Evolutionary conservation across 1,140 invertebrate species (phyloP), one percentile per base, ranked within the genome.

Genomic region (Cylas formicarius): DNA sequence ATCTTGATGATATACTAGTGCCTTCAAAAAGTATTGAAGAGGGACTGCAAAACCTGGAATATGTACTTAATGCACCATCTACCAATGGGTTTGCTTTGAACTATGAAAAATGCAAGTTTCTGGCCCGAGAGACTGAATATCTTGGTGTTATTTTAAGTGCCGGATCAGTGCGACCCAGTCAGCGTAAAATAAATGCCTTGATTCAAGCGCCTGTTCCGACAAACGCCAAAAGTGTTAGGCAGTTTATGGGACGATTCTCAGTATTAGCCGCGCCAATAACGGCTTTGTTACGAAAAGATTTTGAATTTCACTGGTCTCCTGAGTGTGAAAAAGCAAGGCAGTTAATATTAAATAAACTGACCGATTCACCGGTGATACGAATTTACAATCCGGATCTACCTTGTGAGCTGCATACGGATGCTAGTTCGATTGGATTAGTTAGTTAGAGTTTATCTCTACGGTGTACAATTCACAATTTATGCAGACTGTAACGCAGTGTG

Each of bases 401-500:
- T 7, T 9, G 7, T 23, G 19, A 14, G 18, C 9, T 38, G 27
- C 20, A 38, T 23, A 38, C 36, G 2, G 22, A 38, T n/a, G 36
- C 36, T 2, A 38, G 36, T 23, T 9, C 20, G 6, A 6, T 38
- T 14, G 36, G 36, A 10, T 16, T 38, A 16, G 36, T n/a, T n/a
- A n/a, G n/a, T 45, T 22, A 14, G 43, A 14, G 34, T 60, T 1
- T 72, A 69, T 45, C 24, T 71, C 1, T 27, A 58, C 1, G 58
- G 57, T 0, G 55, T 56, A 4, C 22, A 48, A 16, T 68, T 68
- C 41, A 64, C 34, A 21, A 44, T 67, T 1, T 31, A 65, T 0
- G 67, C 62, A 3, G 66, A 70, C 49, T 60, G 65, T 48, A 47
- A 55, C 32, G 19, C 44, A 14, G 42, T 44, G 8, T 24, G 42